A percentile compares a stretch with the other conserved stretches of the same genome.
phyloP scores from a whole-genome alignment of 2,888 invertebrate genomes.

The Chloromyia formosa region DNA sequence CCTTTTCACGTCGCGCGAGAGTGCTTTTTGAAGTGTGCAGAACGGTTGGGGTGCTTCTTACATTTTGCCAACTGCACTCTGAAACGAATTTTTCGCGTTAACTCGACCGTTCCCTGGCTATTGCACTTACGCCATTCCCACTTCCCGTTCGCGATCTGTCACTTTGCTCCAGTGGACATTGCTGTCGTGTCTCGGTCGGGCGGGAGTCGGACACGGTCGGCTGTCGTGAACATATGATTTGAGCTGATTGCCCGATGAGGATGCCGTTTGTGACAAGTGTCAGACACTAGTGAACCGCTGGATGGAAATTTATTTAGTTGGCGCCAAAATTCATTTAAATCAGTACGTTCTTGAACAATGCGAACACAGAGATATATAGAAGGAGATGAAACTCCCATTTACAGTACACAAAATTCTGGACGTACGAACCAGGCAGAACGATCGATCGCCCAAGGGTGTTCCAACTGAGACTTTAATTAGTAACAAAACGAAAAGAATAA shows the following conservation, averaged over 20 bases:
- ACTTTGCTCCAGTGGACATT: constrained; percentile 9
- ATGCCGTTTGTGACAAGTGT: not conserved
- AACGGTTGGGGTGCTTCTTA: not conserved
- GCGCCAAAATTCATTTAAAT: too few species aligned
- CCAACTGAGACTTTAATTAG: too few species aligned
- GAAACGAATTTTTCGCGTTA: not conserved
- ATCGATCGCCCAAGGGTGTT: too few species aligned
- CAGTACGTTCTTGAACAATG: too few species aligned
- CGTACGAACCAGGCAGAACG: too few species aligned
- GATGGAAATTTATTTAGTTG: not conserved
- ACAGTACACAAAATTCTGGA: too few species aligned
- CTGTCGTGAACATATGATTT: constrained; percentile 28
- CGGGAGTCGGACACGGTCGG: not conserved
- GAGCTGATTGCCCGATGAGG: constrained; percentile 17
- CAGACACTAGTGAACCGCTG: constrained; percentile 11
- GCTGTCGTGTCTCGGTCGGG: not conserved
- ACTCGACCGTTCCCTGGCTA: constrained; percentile 12
- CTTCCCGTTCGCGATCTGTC: constrained; percentile 31
- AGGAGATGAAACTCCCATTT: too few species aligned
- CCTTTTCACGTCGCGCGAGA: not conserved
- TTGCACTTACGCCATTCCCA: constrained; percentile 35
- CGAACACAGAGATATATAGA: too few species aligned
- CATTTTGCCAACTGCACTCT: constrained; percentile 30
- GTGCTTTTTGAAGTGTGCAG: not conserved
- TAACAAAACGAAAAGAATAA: too few species aligned